A percentile compares a stretch with the other conserved stretches of the same genome.
Evolutionary conservation across 2,113 vertebrate genomes (phyloP).

Genomic region (Triplophysa rosa): DNA sequence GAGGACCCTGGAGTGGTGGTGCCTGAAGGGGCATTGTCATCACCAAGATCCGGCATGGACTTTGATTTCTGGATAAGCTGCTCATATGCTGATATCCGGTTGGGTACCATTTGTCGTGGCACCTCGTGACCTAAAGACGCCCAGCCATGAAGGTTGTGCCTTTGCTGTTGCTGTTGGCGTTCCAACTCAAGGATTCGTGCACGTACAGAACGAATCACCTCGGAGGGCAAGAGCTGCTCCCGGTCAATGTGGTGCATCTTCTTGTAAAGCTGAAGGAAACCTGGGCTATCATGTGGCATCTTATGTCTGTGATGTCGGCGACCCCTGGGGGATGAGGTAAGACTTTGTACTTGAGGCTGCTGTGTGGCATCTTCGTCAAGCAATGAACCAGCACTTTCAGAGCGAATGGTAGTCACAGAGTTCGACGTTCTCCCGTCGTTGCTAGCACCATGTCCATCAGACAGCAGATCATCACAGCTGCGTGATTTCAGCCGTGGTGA

Average conservation of each 20-base stretch:
- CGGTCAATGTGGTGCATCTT: slow-evolving; percentile 89
- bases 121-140: slow-evolving; percentile 75
- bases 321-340: slow-evolving; percentile 56
- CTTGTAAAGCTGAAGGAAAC: slow-evolving; percentile 85
- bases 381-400: slow-evolving; percentile 82
- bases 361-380: slow-evolving; percentile 68
- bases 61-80: slow-evolving; percentile 87
- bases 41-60: slow-evolving; percentile 85
- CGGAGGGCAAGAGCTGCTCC: slow-evolving; percentile 78
- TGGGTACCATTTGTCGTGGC: slow-evolving; percentile 83
- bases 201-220: slow-evolving; percentile 84
- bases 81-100: slow-evolving; percentile 85
- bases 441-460: slow-evolving; percentile 66
- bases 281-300: slow-evolving; percentile 77
- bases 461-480: slow-evolving; percentile 80
- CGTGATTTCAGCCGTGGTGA: slow-evolving; percentile 75
- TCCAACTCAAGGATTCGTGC: slow-evolving; percentile 85
- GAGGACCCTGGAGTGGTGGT: slow-evolving; percentile 79
- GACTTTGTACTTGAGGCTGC: slow-evolving; percentile 58
- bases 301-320: slow-evolving; percentile 63
- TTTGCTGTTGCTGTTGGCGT: slow-evolving; percentile 69
- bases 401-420: slow-evolving; percentile 72
- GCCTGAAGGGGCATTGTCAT: slow-evolving; percentile 80
- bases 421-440: slow-evolving; percentile 69
- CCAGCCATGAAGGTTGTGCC: slow-evolving; percentile 61